A percentile compares a stretch with the other conserved stretches of the same genome.
Conservation (phyloP, 2,113 vertebrate genomes). For the Aptenodytes forsteri region DNA sequence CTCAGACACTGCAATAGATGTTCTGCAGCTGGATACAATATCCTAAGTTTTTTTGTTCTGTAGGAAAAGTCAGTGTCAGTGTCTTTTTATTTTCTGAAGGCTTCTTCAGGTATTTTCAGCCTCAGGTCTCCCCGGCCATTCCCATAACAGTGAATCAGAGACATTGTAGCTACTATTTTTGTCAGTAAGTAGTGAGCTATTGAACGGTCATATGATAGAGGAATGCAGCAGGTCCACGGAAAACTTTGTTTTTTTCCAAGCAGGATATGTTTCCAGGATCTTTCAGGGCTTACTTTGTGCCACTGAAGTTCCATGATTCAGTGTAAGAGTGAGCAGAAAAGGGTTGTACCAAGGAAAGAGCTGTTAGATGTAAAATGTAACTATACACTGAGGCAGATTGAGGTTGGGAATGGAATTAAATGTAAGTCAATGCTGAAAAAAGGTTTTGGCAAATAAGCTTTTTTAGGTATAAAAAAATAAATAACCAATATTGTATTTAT, state of each 20-base stretch:
- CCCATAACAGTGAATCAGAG: not conserved
- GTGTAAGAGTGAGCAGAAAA: not conserved
- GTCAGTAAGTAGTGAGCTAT: not conserved
- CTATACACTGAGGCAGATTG: not conserved
- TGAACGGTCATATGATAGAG: not conserved
- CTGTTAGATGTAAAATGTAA: not conserved
- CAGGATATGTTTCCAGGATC: not conserved
- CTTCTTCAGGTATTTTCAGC: not conserved
- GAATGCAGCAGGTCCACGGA: not conserved
- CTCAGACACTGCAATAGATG: too few relatives aligned
- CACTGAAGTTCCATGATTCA: not conserved
- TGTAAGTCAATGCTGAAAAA: not conserved
- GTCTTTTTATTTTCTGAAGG: not conserved
- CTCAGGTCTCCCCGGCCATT: not conserved
- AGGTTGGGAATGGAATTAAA: not conserved
- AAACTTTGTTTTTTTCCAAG: not conserved
- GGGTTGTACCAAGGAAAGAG: not conserved
- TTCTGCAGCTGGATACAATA: not conserved
- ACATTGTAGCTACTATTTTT: not conserved
- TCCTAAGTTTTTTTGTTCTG: not conserved
- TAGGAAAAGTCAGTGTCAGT: not conserved
- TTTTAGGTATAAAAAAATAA: not conserved
- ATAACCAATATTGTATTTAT: not conserved
- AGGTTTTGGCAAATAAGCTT: not conserved
- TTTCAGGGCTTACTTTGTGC: not conserved